Base-by-base conservation (phyloP, 2,113 vertebrate genomes). In the Myiozetetes cayanensis region DNA sequence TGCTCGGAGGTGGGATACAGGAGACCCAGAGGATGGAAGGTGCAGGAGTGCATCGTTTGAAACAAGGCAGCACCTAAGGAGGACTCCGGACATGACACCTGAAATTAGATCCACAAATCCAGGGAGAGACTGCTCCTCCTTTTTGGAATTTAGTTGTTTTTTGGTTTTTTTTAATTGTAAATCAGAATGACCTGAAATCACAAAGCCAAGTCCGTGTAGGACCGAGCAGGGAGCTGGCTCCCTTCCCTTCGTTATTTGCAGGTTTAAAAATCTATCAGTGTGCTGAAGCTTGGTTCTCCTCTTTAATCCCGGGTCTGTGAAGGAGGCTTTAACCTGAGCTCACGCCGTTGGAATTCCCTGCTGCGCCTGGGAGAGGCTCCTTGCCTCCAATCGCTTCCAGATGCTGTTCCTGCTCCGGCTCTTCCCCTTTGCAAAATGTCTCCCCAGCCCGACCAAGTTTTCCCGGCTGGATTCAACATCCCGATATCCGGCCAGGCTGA, bases 241-340 rank as follows among this genome's bases (percentile, higher is more conserved):
- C 50, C 18, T 58, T 31, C 31, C 37, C 37, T 9, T 8, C 1
- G 1, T 4, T 41, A 19, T 41, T 44, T 20, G 19, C 33, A 15
- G 63, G n/a, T 80, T 77, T 81, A n/a, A 81, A 73, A 84, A 33
- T 43, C 37, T 15, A 16, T 59, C 8, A 31, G 24, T 33, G 19
- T 6, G 41, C 70, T 31, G 86, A 35, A 71, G 63, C 31, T 76
- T 25, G 85, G 33, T 71, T 65, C 67, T 37, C 30, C 65, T 63
- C 37, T 65, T 23, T 66, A 88, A 90, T 62, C 39, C 44, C 8
- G 72, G 50, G 10, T 58, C 63, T 89, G 58, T 7, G 76, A 89
- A 89, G 84, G 87, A 94, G 89, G 43, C 84, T 94, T 71, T 49
- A 85, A 96, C 95, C 95, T 96, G 96, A 96, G 95, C 95, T 96